A percentile compares a stretch with the other conserved stretches of the same genome.
phyloP scores from a whole-genome alignment of 2,888 invertebrate species.

The Drosophila anceps region DNA sequence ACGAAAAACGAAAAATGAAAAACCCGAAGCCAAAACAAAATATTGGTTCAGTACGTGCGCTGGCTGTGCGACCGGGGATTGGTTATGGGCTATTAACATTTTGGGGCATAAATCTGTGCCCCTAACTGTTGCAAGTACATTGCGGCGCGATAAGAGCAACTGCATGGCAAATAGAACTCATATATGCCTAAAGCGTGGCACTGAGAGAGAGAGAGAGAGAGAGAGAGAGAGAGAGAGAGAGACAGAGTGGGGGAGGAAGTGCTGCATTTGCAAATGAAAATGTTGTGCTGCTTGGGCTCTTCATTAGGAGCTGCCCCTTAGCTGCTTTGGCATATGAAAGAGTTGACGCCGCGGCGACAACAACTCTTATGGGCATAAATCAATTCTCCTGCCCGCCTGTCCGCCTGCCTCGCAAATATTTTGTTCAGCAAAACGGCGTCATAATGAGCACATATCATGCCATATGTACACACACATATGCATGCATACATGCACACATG shows the following conservation, averaged over 20 bases:
- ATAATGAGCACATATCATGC: slow-evolving; percentile 43
- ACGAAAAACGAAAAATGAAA: neutral
- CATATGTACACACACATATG: slow-evolving; percentile 9
- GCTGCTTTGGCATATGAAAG: slow-evolving; percentile 4
- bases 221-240: neutral
- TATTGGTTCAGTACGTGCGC: slow-evolving; percentile 41
- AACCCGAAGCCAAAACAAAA: neutral
- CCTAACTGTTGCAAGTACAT: slow-evolving; percentile 45
- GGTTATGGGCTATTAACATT: slow-evolving; percentile 78
- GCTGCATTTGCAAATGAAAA: slow-evolving; percentile 43
- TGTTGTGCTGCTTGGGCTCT: slow-evolving; percentile 42
- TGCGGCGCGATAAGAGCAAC: slow-evolving; percentile 40
- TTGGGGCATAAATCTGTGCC: slow-evolving; percentile 71
- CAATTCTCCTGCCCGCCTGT: slow-evolving; percentile 63
- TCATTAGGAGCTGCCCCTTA: slow-evolving; percentile 44
- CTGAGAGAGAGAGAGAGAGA: neutral
- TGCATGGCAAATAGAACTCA: slow-evolving; percentile 32
- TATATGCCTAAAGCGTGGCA: neutral
- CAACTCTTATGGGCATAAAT: slow-evolving; percentile 66
- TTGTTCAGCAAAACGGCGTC: slow-evolving; percentile 51
- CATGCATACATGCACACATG: neutral
- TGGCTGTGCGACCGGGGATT: slow-evolving; percentile 61
- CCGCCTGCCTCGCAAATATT: slow-evolving; percentile 39
- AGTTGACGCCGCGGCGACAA: slow-evolving; percentile 34
- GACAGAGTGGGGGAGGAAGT: neutral